Base-by-base conservation (phyloP, 2,888 invertebrate species). In the Drosophila setosimentum region DNA sequence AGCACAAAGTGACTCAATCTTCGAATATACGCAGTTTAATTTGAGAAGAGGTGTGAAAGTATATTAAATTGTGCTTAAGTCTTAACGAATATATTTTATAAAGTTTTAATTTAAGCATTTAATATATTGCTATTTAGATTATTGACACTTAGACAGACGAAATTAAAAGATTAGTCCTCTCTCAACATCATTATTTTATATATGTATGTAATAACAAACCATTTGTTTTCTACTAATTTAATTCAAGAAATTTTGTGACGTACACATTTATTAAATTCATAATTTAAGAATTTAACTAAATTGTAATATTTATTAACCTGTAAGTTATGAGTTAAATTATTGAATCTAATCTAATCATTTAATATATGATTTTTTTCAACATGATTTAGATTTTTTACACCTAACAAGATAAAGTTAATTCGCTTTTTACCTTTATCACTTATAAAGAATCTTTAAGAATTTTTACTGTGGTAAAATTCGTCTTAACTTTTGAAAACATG, bases 1-100 rank as follows among this genome's bases (percentile, higher is more conserved):
- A 24, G 10, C 29, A 6, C 40, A 21, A 3, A 16, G 18, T 59
- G 59, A 68, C 32, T 53, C 35, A 59, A 57, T 21, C 11, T 50
- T 50, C 21, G 7, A 16, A 27, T 48, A 13, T 21, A 42, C 11
- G 6, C 2, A 16, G 8, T 2, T 48, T 1, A 4, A 16, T 45
- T 45, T 16, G 21, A 8, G 16, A 16, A 27, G 27, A 8, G 21
- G 3, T 11, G 24, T 13, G 13, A n/a, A 4, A n/a, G n/a, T 10
- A 0, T 42, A 11, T 42, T 11, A 21, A 42, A 21, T 21, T 42
- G 21, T 11, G 37, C 45, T 6, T 7, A 3, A 7, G 10, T 27
- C 13, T 27, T 27, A 48, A 8, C 13, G 1, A 18, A 49, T 27
- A 27, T 27, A 13, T 1, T 27, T 2, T 45, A 10, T 21, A 5